Evolutionary conservation across 2,797 vertebrate genomes (phyloP), one percentile per base, ranked within the genome.

Genomic region (Malacoctenus gilli): DNA sequence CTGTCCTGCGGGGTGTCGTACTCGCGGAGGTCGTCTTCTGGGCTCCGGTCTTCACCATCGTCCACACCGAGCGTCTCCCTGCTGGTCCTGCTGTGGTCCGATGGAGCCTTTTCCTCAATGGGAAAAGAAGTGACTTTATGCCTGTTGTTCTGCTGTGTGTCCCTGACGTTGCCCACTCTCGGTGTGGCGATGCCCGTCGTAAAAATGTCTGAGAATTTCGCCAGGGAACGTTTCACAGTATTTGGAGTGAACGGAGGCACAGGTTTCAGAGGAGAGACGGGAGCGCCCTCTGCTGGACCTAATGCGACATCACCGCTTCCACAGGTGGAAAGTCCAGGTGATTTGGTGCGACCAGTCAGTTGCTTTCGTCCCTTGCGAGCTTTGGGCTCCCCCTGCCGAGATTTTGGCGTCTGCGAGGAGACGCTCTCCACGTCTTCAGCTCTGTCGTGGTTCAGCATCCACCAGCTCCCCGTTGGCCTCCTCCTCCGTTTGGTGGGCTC

Each of bases 161-260:
- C 38, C 55, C 18, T 65, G 12, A 16, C 46, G 28, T 15, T 48
- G 28, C 25, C 19, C 25, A 22, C 36, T 5, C 36, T 0, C 0
- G 50, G 40, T 2, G 31, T 57, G 30, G 49, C 15, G 13, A 19
- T 38, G 2, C 2, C 56, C 4, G 84, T 68, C 3, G 47, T 39
- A 32, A 82, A 79, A 62, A 83, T 44, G 64, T 85, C 76, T 40
- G 77, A 57, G 44, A 82, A 82, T 0, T 43, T 51, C 3, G 82
- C 73, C 62, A 88, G 47, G 31, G 85, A 78, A 5, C 35, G 28
- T 48, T 68, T 87, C 47, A 74, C 35, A 0, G 70, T 73, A 63
- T 83, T 88, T 13, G 78, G 78, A 3, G 77, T 4, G 0, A 46
- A 49, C 15, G 35, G 5, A 2, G 35, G 28, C 8, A 53, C 59